Conservation (phyloP, 2,888 invertebrate species). For the Scaptomyza flava region DNA sequence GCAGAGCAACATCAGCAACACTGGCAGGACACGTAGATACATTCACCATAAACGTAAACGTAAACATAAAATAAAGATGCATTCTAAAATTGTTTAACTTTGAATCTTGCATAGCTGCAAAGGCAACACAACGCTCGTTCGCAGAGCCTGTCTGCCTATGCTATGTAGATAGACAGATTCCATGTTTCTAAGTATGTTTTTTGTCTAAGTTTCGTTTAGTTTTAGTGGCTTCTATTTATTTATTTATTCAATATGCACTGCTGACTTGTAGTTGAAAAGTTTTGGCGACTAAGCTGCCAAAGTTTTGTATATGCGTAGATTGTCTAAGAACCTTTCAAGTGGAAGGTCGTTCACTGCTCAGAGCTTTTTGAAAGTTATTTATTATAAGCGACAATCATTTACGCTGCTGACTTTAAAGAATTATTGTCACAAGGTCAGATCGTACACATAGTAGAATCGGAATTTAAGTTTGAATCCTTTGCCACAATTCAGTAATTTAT, state of each 20-base stretch:
- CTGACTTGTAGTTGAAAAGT: slow-evolving; percentile 6
- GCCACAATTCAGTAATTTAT: neutral
- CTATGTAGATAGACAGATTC: neutral
- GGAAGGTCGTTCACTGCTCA: neutral
- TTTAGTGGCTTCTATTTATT: slow-evolving; percentile 49
- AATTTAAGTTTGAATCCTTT: neutral
- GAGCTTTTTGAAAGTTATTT: neutral
- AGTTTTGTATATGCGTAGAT: slow-evolving; percentile 4
- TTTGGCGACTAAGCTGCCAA: neutral
- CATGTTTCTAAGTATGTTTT: neutral
- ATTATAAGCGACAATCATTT: too few species aligned
- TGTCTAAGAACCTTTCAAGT: neutral
- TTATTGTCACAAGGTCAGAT: neutral
- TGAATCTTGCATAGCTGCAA: slow-evolving; percentile 46
- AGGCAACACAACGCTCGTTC: neutral
- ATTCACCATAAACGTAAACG: slow-evolving; percentile 70
- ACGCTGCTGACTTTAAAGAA: neutral
- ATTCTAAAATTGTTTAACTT: slow-evolving; percentile 76
- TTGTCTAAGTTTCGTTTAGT: slow-evolving; percentile 30
- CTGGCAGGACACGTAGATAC: slow-evolving; percentile 55
- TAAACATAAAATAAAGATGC: slow-evolving; percentile 68
- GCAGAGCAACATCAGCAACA: slow-evolving; percentile 8
- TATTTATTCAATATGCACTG: slow-evolving; percentile 67
- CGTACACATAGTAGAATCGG: neutral
- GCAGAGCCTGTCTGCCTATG: slow-evolving; percentile 15